Evolutionary conservation across 1,140 invertebrate species (phyloP).

Genomic region (Drosophila varians): DNA sequence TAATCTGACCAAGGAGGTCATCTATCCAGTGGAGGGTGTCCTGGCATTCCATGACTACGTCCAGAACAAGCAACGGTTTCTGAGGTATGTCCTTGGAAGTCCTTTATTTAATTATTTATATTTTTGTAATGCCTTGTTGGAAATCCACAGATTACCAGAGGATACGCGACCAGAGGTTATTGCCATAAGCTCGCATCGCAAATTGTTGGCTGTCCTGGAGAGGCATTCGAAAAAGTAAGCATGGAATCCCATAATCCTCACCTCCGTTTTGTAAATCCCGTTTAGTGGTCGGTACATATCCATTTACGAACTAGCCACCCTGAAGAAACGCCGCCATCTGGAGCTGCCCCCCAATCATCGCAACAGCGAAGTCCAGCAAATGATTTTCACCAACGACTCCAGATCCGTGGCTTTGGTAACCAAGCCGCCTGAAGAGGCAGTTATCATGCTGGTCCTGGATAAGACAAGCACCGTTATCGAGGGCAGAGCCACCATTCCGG

Average conservation of each 20-base stretch:
- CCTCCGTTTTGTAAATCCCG: background rate
- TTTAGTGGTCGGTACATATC: conserved; percentile 65
- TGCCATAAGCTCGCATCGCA: conserved; percentile 70
- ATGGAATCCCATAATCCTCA: background rate
- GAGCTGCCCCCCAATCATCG: conserved; percentile 84
- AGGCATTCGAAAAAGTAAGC: conserved; percentile 59
- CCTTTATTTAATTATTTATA: conserved; percentile 42
- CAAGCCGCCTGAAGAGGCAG: conserved; percentile 89
- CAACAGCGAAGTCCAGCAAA: conserved; percentile 85
- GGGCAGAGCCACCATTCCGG: conserved; percentile 86
- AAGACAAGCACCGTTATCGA: conserved; percentile 89
- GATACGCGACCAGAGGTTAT: conserved; percentile 69
- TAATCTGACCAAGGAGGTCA: conserved; percentile 86
- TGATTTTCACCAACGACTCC: conserved; percentile 90
- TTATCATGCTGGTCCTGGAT: conserved; percentile 90
- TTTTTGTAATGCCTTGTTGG: background rate
- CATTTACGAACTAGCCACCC: conserved; percentile 86
- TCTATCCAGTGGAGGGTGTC: conserved; percentile 87
- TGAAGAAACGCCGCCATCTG: conserved; percentile 85
- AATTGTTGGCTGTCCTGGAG: conserved; percentile 75
- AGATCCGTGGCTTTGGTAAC: conserved; percentile 89
- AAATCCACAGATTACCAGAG: conserved; percentile 57
- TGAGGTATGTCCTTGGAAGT: conserved; percentile 31
- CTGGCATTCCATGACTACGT: conserved; percentile 86
- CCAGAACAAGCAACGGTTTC: conserved; percentile 84